These are phyloP conservation scores for Anoncus sp. DNA, from an alignment of 2,888 invertebrate genomes.

Conservation along the genomic window DNA sequence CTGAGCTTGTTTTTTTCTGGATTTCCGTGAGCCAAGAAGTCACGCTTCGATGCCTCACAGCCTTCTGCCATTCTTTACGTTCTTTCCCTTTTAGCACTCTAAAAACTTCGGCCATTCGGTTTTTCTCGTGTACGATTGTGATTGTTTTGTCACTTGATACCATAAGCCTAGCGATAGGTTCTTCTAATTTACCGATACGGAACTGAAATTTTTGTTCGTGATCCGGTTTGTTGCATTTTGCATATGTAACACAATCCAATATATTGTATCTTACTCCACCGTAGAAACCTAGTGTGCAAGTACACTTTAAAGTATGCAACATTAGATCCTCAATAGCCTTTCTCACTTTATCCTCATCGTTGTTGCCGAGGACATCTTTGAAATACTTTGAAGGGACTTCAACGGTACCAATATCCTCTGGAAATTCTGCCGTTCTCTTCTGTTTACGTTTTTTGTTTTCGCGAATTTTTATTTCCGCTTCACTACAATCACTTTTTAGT, in stretches of 20 bases:
- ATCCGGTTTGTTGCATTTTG: constrained; percentile 8
- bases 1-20: neutral
- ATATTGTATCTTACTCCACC: constrained; percentile 1
- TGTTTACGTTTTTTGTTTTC: neutral
- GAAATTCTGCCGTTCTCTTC: neutral
- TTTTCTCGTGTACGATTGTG: neutral
- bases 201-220: constrained; percentile 19
- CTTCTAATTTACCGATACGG: neutral
- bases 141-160: neutral
- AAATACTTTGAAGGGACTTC: neutral
- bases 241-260: neutral
- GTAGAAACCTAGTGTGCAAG: constrained; percentile 5
- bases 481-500: no score
- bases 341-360: neutral
- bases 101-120: neutral
- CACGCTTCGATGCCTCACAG: neutral
- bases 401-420: constrained; percentile 3
- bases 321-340: neutral
- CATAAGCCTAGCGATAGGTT: neutral
- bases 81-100: neutral
- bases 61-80: neutral
- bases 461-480: no score
- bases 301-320: neutral
- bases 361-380: neutral
- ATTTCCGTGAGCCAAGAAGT: neutral